Evolutionary conservation across 2,888 invertebrate genomes (phyloP).

Genomic region (Ophion costatus): DNA sequence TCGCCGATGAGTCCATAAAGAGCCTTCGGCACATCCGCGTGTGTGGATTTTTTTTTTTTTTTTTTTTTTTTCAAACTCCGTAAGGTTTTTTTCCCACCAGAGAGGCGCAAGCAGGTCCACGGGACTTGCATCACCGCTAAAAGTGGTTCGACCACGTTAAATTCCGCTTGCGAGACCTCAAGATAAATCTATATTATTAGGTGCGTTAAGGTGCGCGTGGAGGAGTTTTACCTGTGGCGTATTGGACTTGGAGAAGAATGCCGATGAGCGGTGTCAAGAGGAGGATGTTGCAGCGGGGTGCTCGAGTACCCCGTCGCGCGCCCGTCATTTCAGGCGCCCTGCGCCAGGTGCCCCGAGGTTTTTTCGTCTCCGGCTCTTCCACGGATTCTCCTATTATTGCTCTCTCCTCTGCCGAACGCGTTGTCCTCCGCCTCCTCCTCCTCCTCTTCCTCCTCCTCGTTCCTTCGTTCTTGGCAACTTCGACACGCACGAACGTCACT

Average conservation of each 20-base stretch:
- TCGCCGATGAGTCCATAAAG: background rate
- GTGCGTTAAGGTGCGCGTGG: background rate
- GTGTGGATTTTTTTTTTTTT: background rate
- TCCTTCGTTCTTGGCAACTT: background rate
- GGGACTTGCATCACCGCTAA: too few relatives aligned
- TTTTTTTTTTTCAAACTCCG: background rate
- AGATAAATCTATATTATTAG: background rate
- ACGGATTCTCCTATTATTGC: slow-evolving; percentile 50
- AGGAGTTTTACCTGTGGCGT: slow-evolving; percentile 74
- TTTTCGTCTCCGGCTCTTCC: slow-evolving; percentile 70
- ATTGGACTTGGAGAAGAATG: slow-evolving; percentile 74
- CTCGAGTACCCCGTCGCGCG: slow-evolving; percentile 79
- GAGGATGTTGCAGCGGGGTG: slow-evolving; percentile 77
- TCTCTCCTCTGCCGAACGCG: slow-evolving; percentile 65
- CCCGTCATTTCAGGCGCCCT: slow-evolving; percentile 81
- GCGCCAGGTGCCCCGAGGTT: slow-evolving; percentile 75
- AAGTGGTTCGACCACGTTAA: background rate
- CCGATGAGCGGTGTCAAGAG: slow-evolving; percentile 76
- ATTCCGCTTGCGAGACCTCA: background rate
- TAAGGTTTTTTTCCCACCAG: too few relatives aligned
- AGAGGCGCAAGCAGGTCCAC: too few relatives aligned
- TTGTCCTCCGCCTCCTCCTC: slow-evolving; percentile 7
- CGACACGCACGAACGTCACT: slow-evolving; percentile 52
- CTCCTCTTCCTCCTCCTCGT: background rate
- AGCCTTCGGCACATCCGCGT: background rate